phyloP scores from a whole-genome alignment of 2,888 invertebrate species.

The Zonitis immaculata region DNA sequence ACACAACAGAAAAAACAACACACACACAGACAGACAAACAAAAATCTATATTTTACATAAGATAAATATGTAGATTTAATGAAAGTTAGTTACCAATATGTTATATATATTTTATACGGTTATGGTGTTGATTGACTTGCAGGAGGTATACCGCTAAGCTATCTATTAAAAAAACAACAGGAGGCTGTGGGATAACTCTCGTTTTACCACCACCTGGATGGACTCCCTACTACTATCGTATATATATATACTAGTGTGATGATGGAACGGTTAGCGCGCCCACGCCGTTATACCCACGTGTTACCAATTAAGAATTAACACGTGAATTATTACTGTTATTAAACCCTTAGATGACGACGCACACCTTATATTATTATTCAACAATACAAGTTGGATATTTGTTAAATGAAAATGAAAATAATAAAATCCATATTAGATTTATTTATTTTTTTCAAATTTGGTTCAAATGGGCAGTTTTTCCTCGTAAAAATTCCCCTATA shows the following conservation, averaged over 20 bases:
- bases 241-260: no score
- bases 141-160: slow-evolving; percentile 44
- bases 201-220: slow-evolving; percentile 44
- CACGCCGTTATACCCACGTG: slow-evolving; percentile 24
- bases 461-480: no score
- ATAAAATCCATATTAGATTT: no score
- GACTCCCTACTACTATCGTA: no score
- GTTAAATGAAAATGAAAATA: not conserved
- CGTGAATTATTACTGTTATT: slow-evolving; percentile 14
- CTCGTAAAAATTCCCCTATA: no score
- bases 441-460: no score
- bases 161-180: slow-evolving; percentile 42
- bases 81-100: not conserved
- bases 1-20: not conserved
- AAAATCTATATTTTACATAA: no score
- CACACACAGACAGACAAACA: not conserved
- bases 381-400: not conserved
- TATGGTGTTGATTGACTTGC: slow-evolving; percentile 29
- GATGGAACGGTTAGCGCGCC: slow-evolving; percentile 38
- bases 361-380: not conserved
- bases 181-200: slow-evolving; percentile 41
- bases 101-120: slow-evolving; percentile 27
- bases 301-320: slow-evolving; percentile 22
- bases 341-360: not conserved
- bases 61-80: no score